A percentile compares a stretch with the other conserved stretches of the same genome.
phyloP scores from a whole-genome alignment of 2,888 invertebrate genomes.

The Heterodera filipjevi region DNA sequence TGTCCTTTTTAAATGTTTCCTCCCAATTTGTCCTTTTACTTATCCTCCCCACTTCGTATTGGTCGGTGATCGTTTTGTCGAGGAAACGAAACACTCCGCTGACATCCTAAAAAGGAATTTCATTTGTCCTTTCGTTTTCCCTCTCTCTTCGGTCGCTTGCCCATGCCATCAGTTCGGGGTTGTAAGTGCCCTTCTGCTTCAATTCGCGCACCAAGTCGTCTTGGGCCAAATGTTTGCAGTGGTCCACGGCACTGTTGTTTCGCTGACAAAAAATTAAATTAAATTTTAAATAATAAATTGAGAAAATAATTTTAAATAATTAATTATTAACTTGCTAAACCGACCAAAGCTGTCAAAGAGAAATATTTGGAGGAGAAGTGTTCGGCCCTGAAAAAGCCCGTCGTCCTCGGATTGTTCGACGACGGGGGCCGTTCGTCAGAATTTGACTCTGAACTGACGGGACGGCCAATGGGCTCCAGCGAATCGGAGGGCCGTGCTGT shows the following conservation, averaged over 20 bases:
- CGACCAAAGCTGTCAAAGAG: not conserved
- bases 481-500: not conserved
- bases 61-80: constrained; percentile 59
- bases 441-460: not conserved
- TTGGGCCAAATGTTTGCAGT: constrained; percentile 48
- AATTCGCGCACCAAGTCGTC: constrained; percentile 48
- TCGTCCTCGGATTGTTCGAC: constrained; percentile 3
- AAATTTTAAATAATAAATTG: not conserved
- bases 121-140: not conserved
- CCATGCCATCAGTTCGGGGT: constrained; percentile 66
- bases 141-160: not conserved
- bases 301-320: not conserved
- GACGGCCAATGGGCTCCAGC: not conserved
- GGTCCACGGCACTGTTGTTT: constrained; percentile 49
- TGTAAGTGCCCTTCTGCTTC: constrained; percentile 59
- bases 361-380: constrained; percentile 10
- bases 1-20: not conserved
- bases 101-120: constrained; percentile 45
- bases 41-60: constrained; percentile 57
- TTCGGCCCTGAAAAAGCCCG: constrained; percentile 2
- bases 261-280: not conserved
- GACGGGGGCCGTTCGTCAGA: constrained; percentile 2
- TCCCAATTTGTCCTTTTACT: not conserved
- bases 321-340: too few relatives aligned
- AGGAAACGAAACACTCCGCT: constrained; percentile 63